Base-by-base conservation (phyloP, 2,888 invertebrate genomes). In the Leucoma salicis region DNA sequence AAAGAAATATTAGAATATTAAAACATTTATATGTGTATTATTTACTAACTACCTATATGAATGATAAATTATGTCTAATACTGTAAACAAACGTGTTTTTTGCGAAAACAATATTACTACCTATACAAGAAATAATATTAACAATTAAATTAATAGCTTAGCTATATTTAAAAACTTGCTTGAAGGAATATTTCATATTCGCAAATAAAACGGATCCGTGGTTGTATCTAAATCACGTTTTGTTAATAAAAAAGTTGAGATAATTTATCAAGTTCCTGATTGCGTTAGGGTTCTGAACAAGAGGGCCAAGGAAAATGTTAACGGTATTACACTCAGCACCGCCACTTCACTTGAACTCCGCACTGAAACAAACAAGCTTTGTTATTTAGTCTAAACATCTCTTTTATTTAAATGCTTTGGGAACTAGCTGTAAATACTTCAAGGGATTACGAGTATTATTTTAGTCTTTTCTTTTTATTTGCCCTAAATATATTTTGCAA, bases 241-340 rank as follows among this genome's bases (percentile, higher is more conserved):
- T 57, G 66, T 70, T 78, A 72, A 80, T 74, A 76, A 76, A 77
- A 75, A 68, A 72, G 66, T 63, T 62, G 62, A 65, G 70, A 79
- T 79, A 82, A 82, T 87, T 85, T 78, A 88, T 88, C 87, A 88
- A 85, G 87, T 85, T 73, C 74, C 74, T 73, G 76, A 79, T 79
- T 77, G 74, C 61, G 74, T 78, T 71, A 81, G 60, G 60, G 74
- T 69, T 68, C 69, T 70, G 57, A 79, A 64, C 65, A 74, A 70
- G 64, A 74, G 66, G 57, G 69, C 66, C 58, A 86, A 70, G 48
- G 79, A 73, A 76, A 86, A 74, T 78, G 78, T 77, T 83, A 88
- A 82, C 74, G 85, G 65, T 53, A 70, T 80, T 79, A 82, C 69
- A 72, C 72, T 82, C 66, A 78, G 67, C 66, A 74, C 68, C 56